Percentiles rank a stretch among this genome's conserved stretches.
Evolutionary conservation across 2,113 vertebrate species (phyloP).

Genomic region (Parus major): DNA sequence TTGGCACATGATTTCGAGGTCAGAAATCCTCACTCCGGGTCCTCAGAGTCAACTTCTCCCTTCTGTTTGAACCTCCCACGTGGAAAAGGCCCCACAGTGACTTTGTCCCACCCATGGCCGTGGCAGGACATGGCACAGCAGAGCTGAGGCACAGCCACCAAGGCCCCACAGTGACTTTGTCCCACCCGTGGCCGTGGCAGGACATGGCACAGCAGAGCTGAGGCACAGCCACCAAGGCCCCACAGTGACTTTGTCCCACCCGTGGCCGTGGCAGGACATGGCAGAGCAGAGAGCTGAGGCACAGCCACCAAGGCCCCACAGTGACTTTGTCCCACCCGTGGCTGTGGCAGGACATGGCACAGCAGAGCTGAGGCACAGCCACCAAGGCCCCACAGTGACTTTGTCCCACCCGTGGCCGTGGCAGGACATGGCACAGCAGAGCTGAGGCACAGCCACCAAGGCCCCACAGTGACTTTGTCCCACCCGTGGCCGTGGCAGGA

Average conservation of each 20-base stretch:
- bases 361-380: not conserved
- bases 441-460: not conserved
- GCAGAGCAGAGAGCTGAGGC: not conserved
- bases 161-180: rapidly evolving
- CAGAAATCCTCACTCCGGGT: not conserved
- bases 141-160: not conserved
- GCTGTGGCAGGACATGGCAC: too few relatives aligned
- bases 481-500: rapidly evolving
- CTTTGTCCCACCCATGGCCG: rapidly evolving
- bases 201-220: not conserved
- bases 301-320: not conserved
- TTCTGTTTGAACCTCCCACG: not conserved
- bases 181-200: rapidly evolving
- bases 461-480: rapidly evolving
- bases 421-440: too few relatives aligned
- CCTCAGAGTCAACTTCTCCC: not conserved
- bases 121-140: too few relatives aligned
- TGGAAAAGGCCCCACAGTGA: not conserved
- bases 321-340: rapidly evolving
- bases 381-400: rapidly evolving
- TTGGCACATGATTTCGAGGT: not conserved
- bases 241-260: rapidly evolving
- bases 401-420: rapidly evolving
- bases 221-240: not conserved
- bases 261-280: rapidly evolving